These are phyloP conservation scores for Colostygia pectinataria DNA, from an alignment of 2,888 invertebrate genomes.

Conservation along the genomic window DNA sequence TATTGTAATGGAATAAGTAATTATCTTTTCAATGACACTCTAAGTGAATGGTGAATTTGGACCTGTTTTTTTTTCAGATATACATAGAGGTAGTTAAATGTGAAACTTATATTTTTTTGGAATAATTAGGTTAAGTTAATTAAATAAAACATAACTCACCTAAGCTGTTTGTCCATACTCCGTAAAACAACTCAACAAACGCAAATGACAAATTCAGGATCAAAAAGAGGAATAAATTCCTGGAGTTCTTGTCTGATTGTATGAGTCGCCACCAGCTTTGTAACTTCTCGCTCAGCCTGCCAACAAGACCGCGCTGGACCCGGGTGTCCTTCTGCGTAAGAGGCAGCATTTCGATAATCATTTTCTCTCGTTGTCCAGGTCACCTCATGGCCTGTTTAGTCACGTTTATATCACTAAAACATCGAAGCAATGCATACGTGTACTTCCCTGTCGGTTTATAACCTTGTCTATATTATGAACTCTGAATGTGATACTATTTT, in stretches of 20 bases:
- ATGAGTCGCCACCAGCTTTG: conserved; percentile 92
- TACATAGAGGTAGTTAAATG: no score
- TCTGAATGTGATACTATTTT: conserved; percentile 12
- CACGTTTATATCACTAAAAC: conserved; percentile 59
- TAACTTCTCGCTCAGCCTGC: conserved; percentile 88
- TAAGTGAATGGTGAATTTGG: no score
- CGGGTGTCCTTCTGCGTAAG: conserved; percentile 88
- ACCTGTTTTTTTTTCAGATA: no score
- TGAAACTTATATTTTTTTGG: no score
- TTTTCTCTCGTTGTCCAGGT: conserved; percentile 44
- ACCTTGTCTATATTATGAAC: conserved; percentile 53
- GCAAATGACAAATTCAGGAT: conserved; percentile 97
- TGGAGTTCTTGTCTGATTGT: conserved; percentile 95
- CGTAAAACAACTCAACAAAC: conserved; percentile 97
- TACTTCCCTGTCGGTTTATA: conserved; percentile 70
- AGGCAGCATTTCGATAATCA: conserved; percentile 86
- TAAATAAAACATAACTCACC: conserved; percentile 71
- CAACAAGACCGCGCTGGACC: conserved; percentile 79
- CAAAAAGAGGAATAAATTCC: conserved; percentile 96
- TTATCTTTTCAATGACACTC: no score
- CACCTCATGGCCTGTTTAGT: conserved; percentile 69
- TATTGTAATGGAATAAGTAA: no score
- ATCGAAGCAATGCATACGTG: conserved; percentile 74
- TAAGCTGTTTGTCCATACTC: conserved; percentile 94
- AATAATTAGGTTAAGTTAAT: neutral